phyloP scores from a whole-genome alignment of 2,888 invertebrate genomes.

The Orthosia gothica region DNA sequence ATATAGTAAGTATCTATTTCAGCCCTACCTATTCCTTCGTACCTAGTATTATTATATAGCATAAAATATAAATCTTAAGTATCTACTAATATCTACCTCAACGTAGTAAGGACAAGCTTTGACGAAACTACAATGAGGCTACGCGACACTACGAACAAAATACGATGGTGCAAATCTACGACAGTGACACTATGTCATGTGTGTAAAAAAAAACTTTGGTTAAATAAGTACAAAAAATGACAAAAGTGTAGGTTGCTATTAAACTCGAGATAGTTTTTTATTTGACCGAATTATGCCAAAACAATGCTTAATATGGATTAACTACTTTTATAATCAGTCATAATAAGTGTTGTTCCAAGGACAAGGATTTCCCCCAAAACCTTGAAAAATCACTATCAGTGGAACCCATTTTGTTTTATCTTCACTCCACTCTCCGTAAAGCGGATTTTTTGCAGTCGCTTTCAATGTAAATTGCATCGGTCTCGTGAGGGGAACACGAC shows the following conservation, averaged over 20 bases:
- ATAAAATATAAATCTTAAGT: background rate
- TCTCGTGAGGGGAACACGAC: constrained; percentile 75
- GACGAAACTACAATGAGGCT: too few species aligned
- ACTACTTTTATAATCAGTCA: too few species aligned
- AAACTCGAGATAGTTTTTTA: too few species aligned
- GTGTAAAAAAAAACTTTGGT: too few species aligned
- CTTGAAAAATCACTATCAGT: constrained; percentile 14
- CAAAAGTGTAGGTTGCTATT: too few species aligned
- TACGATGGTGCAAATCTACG: background rate
- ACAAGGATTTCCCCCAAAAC: background rate
- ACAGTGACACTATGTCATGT: background rate
- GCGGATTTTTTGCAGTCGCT: constrained; percentile 73
- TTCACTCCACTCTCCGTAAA: constrained; percentile 34
- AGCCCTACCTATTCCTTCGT: background rate
- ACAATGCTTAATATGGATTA: too few species aligned
- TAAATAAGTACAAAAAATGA: too few species aligned
- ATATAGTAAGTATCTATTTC: too few species aligned
- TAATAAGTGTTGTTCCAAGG: background rate
- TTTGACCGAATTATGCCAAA: too few species aligned
- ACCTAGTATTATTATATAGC: background rate
- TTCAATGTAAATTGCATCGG: constrained; percentile 81
- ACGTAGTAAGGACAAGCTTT: too few species aligned
- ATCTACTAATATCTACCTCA: background rate
- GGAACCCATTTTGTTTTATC: constrained; percentile 30
- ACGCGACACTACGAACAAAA: background rate